Evolutionary conservation across 2,888 invertebrate species (phyloP), one percentile per base, ranked within the genome.

Genomic region (Hydroisotoma schaefferi): DNA sequence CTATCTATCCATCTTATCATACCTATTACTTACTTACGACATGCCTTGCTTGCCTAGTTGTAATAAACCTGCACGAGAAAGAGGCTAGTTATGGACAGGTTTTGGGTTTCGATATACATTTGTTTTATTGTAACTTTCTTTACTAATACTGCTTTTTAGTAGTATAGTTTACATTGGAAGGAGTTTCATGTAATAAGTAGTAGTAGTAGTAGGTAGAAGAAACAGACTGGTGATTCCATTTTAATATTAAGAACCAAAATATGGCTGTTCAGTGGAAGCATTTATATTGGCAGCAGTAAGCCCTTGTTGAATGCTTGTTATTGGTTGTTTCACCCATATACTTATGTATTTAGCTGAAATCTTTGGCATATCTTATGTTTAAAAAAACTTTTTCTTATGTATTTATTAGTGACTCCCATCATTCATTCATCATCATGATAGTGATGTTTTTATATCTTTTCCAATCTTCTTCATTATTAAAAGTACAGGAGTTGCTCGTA

Each of bases 341-440:
- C 12, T 46, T 46, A 46, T 18, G 46, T 46, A 10, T 46, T 46
- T 46, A 46, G 46, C 22, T 6, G 12, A 22, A 23, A 3, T 25
- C 25, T 8, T 46, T 3, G 46, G 6, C 46, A 3, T 46, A 46
- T 46, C 46, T 46, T 20, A 22, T n/a, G n/a, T 25, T 46, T 46
- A 12, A 46, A 8, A 23, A 20, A 3, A 25, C 8, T 5, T 40
- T 40, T 40, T n/a, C n/a, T 12, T 46, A 46, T 46, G 46, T 46
- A 46, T 46, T 46, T 23, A 46, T 46, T 46, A 46, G 46, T 46
- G 25, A 46, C 6, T 3, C 5, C 38, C 55, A 55, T 59, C 55
- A 49, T 55, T 37, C 55, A 55, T 53, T 44, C 54, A 48, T 55
- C 59, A 59, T 57, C 38, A 48, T 48, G 6, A 28, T n/a, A n/a